Base-by-base conservation (phyloP, 2,797 vertebrate genomes). In the Pseudomugil tenellus region DNA sequence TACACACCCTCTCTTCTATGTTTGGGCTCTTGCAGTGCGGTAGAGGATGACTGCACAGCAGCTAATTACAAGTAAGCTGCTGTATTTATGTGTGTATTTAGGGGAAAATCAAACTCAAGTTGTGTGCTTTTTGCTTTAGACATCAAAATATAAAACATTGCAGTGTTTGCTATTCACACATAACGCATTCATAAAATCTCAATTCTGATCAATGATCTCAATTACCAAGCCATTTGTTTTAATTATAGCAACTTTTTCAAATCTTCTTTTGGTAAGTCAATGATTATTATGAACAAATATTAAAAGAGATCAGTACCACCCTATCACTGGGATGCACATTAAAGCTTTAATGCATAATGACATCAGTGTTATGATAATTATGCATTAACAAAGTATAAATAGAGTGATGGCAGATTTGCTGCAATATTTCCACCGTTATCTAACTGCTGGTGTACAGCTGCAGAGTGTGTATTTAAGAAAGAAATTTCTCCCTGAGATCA, bases 51-150 rank as follows among this genome's bases (percentile, higher is more conserved):
- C 72, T 64, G 67, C 72, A 65, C 63, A 63, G 68, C 49, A 2
- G 60, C 69, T 86, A 86, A 90, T 87, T 85, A 76, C 72, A 46
- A 78, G 71, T 63, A 72, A 39, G 52, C 58, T 8, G 28, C 67
- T 55, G 58, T 70, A 72, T 75, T 89, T 77, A 77, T 83, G 66
- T 65, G 59, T 67, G 65, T 81, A 63, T 78, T 84, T 56, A 66
- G 59, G 39, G 54, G 48, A 29, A 60, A 74, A 63, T 83, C 69
- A 59, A 58, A 70, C 17, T 41, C 28, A 49, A 61, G 78, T 31
- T 32, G 58, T 63, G 54, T 52, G 72, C 7, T 19, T 68, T 56
- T 58, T 62, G 48, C 48, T 49, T 62, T 48, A 68, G 23, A 79
- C 68, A 70, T 51, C 28, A 46, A 66, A 64, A 69, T 28, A 55